Evolutionary conservation across 2,797 vertebrate genomes (phyloP).

Genomic region (Uromys caudimaculatus): DNA sequence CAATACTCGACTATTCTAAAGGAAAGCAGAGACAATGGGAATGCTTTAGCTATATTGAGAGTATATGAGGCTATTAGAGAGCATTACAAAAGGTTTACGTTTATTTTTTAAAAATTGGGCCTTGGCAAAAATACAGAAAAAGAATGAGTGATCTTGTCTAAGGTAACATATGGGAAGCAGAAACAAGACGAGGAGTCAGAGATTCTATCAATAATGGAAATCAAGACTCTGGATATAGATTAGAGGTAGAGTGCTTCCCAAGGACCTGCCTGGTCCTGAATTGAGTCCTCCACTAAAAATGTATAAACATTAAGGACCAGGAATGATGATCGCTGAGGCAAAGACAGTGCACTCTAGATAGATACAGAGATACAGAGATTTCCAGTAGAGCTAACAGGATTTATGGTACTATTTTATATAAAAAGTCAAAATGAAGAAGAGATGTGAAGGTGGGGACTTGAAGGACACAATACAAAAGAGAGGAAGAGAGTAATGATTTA

Average conservation of each 20-base stretch:
- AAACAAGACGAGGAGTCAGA: background rate
- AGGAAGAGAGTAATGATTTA: background rate
- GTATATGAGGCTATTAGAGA: rapidly evolving
- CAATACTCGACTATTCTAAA: background rate
- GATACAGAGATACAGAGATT: background rate
- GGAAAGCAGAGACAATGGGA: background rate
- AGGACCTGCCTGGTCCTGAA: rapidly evolving
- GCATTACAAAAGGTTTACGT: background rate
- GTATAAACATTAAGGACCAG: background rate
- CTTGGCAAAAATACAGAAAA: background rate
- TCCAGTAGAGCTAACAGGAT: background rate
- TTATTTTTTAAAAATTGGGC: background rate
- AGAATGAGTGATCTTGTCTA: background rate
- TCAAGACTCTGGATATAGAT: background rate
- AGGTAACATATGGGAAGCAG: background rate
- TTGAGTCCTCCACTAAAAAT: background rate
- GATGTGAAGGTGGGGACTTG: too few species aligned
- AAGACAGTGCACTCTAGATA: background rate
- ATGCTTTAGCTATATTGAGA: background rate
- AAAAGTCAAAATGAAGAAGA: background rate
- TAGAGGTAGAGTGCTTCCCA: background rate
- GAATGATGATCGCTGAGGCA: too few species aligned
- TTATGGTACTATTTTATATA: background rate
- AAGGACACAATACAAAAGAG: background rate
- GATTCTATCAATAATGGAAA: background rate